Base-by-base conservation (phyloP, 1,140 invertebrate species). In the Drosophila bipectinata region DNA sequence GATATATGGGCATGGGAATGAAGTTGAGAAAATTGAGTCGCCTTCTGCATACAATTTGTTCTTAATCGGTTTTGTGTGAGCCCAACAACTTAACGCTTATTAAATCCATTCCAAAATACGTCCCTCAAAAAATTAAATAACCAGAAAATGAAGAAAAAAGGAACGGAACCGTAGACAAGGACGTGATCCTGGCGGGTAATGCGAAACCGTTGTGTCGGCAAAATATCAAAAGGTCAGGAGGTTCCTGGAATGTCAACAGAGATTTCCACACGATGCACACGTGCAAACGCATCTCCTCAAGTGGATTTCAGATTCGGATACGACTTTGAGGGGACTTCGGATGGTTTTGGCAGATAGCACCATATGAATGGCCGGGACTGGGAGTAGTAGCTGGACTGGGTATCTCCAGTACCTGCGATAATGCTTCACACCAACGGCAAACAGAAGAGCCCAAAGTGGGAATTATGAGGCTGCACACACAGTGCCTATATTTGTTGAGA, bases 211-310 rank as follows among this genome's bases (percentile, higher is more conserved):
- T 49, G 61, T 67, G 71, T 62, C 71, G 72, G 71, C 79, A 48
- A 39, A 47, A 76, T 54, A 85, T 84, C 68, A 80, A 85, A 75
- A 74, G 72, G 72, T 71, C 56, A 79, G 32, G 15, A 64, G 44
- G 64, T 88, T 88, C 83, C 84, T 72, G 84, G 83, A 88, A 88
- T 88, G 83, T 88, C 83, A 88, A 88, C 83, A 88, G 84, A 88
- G 83, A 79, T 88, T 88, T 83, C 72, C 79, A 85, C 82, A 85
- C 82, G 82, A 78, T 85, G 82, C 82, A 85, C 82, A 85, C 83
- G 82, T 85, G 82, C 82, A 85, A 79, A 76, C 32, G 56, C 53
- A 32, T 53, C 32, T 47, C 21, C 61, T 85, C 82, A 85, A 85
- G 81, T 85, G 81, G 63, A 67, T 44, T 64, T 64, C 2, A 28